phyloP scores from a whole-genome alignment of 2,797 vertebrate species.

The Rhyacichthys aspro region DNA sequence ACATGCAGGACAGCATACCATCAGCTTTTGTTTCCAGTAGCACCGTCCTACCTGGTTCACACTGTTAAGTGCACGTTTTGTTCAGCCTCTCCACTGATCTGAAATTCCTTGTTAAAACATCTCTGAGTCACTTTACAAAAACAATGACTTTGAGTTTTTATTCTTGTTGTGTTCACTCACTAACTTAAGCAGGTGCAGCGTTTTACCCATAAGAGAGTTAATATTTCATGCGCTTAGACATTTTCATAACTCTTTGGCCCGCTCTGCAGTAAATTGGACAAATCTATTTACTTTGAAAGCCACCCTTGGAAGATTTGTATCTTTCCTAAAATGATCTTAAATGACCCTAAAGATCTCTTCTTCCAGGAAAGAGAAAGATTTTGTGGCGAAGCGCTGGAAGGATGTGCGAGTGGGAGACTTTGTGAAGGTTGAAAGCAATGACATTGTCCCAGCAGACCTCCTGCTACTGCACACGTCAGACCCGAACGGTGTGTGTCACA shows the following conservation, averaged over 20 bases:
- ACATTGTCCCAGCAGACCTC: conserved; percentile 91
- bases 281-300: background rate
- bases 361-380: conserved; percentile 79
- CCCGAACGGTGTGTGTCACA: conserved; percentile 85
- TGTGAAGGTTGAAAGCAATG: conserved; percentile 86
- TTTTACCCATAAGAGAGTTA: conserved; percentile 13
- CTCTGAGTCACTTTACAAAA: conserved; percentile 17
- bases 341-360: conserved; percentile 16
- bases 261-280: no score
- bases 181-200: conserved; percentile 10
- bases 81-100: no score
- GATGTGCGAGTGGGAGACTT: conserved; percentile 93
- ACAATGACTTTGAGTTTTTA: conserved; percentile 32
- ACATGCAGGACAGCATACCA: conserved; percentile 74
- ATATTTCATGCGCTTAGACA: conserved; percentile 27
- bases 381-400: conserved; percentile 86
- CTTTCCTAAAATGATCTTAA: background rate
- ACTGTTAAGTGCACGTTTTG: background rate
- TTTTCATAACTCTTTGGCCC: background rate
- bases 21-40: conserved; percentile 19
- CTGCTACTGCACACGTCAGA: conserved; percentile 90
- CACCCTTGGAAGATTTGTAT: background rate
- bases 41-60: conserved; percentile 21
- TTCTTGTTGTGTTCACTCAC: conserved; percentile 27
- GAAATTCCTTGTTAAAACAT: conserved; percentile 13